Percentiles rank a stretch among this genome's conserved stretches.
These are phyloP conservation scores for Trichomalopsis sarcophagae DNA, from an alignment of 1,140 invertebrate species.

Conservation along the genomic window DNA sequence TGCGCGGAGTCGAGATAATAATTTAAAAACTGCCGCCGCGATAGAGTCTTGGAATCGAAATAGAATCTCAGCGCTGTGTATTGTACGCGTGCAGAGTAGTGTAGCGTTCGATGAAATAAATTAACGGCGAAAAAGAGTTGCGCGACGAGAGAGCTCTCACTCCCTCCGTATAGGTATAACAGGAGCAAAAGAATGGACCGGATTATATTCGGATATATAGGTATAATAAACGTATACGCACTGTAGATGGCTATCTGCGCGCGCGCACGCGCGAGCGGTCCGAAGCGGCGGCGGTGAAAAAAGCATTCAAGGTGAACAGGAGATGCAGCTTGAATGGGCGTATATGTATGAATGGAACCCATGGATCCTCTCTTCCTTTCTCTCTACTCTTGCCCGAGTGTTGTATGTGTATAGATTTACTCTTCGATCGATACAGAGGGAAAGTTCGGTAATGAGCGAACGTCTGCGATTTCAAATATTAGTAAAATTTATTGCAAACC, in stretches of 20 bases:
- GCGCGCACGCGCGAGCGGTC: too few species aligned
- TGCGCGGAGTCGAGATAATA: too few species aligned
- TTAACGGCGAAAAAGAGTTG: not conserved
- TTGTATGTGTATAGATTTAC: not conserved
- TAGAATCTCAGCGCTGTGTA: too few species aligned
- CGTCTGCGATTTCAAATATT: slow-evolving; percentile 23
- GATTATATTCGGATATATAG: slow-evolving; percentile 31
- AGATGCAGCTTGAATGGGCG: slow-evolving; percentile 68
- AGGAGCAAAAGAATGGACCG: slow-evolving; percentile 6
- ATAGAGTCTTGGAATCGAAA: too few species aligned
- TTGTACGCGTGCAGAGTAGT: too few species aligned
- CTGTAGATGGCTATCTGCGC: slow-evolving; percentile 44
- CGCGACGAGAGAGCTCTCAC: not conserved
- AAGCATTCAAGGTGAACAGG: slow-evolving; percentile 68
- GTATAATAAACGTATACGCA: slow-evolving; percentile 30
- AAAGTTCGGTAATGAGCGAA: not conserved
- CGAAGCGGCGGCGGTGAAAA: slow-evolving; percentile 48
- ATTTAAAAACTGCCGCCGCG: too few species aligned
- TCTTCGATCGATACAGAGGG: not conserved
- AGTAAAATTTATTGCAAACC: slow-evolving; percentile 44
- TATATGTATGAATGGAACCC: slow-evolving; percentile 68
- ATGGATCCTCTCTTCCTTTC: slow-evolving; percentile 28
- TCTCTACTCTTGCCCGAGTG: not conserved
- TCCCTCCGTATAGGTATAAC: too few species aligned
- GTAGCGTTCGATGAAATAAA: not conserved